Base-by-base conservation (phyloP, 2,797 vertebrate species). In the Enoplosus armatus region DNA sequence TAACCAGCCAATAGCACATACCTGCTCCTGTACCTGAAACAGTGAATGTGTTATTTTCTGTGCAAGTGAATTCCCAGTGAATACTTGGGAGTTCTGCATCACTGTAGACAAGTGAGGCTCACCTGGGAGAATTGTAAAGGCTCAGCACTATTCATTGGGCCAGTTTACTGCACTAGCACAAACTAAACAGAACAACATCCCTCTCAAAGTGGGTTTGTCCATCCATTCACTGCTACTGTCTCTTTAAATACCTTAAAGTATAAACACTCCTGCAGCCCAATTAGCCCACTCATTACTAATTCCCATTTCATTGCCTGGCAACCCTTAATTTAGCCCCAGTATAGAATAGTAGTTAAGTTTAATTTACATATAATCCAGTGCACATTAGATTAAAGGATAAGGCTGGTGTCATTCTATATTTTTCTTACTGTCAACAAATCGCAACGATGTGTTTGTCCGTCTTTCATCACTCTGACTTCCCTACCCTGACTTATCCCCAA, bases 181-280 rank as follows among this genome's bases (percentile, higher is more conserved):
- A 50, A 58, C 27, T 20, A n/a, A 66, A 67, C 20, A 58, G 18
- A 72, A 43, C 16, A 31, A 24, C 18, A 31, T 56, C 41, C 27
- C 24, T 15, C 16, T 27, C 47, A 35, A 31, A 59, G 37, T 10
- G 1, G 47, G 27, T 31, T 59, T 27, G 11, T 56, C 24, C 39
- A 43, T 61, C 55, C 24, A 54, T 53, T 67, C 51, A 55, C 55
- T 41, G 72, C 65, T 70, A 16, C 75, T 82, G 79, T 77, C 71
- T 79, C 63, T 50, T 70, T 14, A 22, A 75, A 79, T 76, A 82
- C 86, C 85, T 87, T 90, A 84, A 83, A 82, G 29, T 70, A 54
- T 77, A 73, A 82, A 74, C 74, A 31, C 24, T 31, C 66, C 29
- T 33, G 12, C 43, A 35, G 60, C 86, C 29, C 37, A 54, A 7